Conservation (phyloP, 2,113 vertebrate genomes). For the Dunckerocampus dactyliophorus region DNA sequence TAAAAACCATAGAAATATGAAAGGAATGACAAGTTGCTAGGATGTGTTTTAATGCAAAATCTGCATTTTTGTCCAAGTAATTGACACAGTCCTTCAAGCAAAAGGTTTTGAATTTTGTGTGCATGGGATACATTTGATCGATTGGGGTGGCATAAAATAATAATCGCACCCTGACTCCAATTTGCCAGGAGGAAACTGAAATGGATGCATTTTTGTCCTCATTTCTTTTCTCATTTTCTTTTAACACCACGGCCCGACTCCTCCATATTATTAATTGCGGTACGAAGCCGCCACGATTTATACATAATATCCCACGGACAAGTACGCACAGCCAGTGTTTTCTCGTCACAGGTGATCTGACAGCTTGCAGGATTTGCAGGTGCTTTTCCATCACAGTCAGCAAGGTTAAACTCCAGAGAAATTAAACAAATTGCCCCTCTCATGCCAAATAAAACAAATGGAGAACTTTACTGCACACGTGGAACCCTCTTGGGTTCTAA, state of each 20-base stretch:
- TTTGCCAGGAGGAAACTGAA: constrained; percentile 6
- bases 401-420: constrained; percentile 81
- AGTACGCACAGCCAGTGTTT: constrained; percentile 23
- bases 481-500: constrained; percentile 78
- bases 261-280: constrained; percentile 5
- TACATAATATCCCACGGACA: constrained; percentile 14
- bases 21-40: too few relatives aligned
- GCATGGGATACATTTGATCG: too few relatives aligned
- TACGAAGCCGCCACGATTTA: not conserved
- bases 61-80: too few relatives aligned
- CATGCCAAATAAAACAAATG: constrained; percentile 78
- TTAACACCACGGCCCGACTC: constrained; percentile 1
- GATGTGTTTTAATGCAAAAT: too few relatives aligned
- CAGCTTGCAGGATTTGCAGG: constrained; percentile 61
- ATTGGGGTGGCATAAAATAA: not conserved
- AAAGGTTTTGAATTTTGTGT: too few relatives aligned
- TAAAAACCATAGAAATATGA: too few relatives aligned
- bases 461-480: constrained; percentile 73
- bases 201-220: constrained; percentile 2
- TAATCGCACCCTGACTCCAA: not conserved
- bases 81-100: too few relatives aligned
- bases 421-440: constrained; percentile 81
- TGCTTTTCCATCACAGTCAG: constrained; percentile 75
- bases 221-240: constrained; percentile 7
- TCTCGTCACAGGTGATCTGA: constrained; percentile 48